A percentile compares a stretch with the other conserved stretches of the same genome.
These are phyloP conservation scores for Phylloscopus trochilus DNA, from an alignment of 2,113 vertebrate genomes.

Conservation along the genomic window DNA sequence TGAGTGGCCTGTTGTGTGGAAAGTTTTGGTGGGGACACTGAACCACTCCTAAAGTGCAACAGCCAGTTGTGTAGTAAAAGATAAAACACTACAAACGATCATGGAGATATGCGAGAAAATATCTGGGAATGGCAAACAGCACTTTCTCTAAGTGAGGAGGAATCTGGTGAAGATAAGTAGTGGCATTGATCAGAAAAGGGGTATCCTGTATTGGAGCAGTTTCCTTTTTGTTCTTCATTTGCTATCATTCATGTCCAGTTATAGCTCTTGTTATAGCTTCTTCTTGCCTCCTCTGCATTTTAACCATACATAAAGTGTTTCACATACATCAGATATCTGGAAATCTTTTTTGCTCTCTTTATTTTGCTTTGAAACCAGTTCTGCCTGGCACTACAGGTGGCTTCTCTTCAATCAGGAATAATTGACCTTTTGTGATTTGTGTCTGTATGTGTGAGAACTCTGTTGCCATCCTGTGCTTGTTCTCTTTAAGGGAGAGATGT, in stretches of 20 bases:
- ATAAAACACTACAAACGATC: not conserved
- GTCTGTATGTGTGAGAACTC: not conserved
- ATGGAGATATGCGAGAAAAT: not conserved
- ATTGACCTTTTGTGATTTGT: not conserved
- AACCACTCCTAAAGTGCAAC: rapidly evolving
- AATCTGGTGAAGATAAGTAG: not conserved
- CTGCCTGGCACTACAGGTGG: not conserved
- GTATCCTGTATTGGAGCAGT: not conserved
- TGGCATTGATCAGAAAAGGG: not conserved
- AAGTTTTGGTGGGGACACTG: not conserved
- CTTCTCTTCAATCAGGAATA: not conserved
- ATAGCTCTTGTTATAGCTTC: not conserved
- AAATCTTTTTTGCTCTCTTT: not conserved
- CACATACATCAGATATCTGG: not conserved
- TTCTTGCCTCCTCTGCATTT: not conserved
- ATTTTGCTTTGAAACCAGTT: not conserved
- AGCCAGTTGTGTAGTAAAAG: not conserved
- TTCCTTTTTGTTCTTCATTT: not conserved
- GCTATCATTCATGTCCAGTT: not conserved
- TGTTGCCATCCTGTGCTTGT: not conserved
- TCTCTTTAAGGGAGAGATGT: not conserved
- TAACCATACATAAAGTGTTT: not conserved
- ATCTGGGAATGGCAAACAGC: not conserved
- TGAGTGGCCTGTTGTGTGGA: not conserved
- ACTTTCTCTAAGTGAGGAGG: not conserved